These are phyloP conservation scores for Tupiocoris notatus DNA, from an alignment of 2,888 invertebrate genomes.

Conservation along the genomic window DNA sequence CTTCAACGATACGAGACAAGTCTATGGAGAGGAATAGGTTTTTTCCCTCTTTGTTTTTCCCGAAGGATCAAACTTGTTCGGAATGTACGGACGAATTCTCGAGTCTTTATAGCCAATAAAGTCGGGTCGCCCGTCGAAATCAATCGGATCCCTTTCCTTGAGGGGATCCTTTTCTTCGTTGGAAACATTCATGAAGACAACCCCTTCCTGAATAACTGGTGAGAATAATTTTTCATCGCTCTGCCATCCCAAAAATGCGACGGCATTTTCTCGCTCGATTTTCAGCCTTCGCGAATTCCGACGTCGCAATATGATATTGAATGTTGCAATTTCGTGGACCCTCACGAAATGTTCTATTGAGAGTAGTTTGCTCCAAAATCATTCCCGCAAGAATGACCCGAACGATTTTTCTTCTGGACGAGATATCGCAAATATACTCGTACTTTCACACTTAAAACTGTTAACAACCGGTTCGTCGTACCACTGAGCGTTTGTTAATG, in stretches of 20 bases:
- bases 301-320: too few species aligned
- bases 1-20: background rate
- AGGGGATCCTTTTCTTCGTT: background rate
- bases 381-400: too few species aligned
- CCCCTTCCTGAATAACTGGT: background rate
- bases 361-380: too few species aligned
- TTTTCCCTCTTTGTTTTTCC: background rate
- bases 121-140: slow-evolving; percentile 8
- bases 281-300: too few species aligned
- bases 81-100: slow-evolving; percentile 17
- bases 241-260: background rate
- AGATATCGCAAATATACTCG: too few species aligned
- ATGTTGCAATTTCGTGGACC: too few species aligned
- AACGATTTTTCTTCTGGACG: too few species aligned
- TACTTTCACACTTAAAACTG: too few species aligned
- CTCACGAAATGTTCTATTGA: too few species aligned
- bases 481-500: too few species aligned
- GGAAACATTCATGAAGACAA: background rate
- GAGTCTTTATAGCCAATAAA: slow-evolving; percentile 33
- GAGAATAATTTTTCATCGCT: background rate
- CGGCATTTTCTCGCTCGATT: too few species aligned
- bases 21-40: background rate
- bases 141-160: slow-evolving; percentile 4
- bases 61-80: background rate
- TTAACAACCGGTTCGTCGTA: too few species aligned